A percentile compares a stretch with the other conserved stretches of the same genome.
phyloP scores from a whole-genome alignment of 2,113 vertebrate genomes.

The Callospermophilus lateralis region DNA sequence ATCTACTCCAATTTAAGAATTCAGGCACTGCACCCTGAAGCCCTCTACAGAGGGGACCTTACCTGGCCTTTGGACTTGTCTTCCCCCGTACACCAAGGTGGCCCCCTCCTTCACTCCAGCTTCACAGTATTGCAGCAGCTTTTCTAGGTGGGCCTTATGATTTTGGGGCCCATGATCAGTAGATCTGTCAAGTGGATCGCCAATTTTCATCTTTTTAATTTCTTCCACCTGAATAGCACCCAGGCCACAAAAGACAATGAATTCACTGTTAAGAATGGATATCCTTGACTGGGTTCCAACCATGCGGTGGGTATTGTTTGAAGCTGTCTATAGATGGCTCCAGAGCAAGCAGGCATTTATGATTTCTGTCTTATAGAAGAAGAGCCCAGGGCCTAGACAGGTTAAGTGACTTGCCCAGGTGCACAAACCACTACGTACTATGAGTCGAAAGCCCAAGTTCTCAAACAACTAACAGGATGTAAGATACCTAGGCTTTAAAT shows the following conservation, averaged over 20 bases:
- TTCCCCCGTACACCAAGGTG: constrained; percentile 90
- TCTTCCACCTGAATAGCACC: constrained; percentile 89
- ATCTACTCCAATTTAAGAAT: not conserved
- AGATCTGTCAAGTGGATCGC: constrained; percentile 91
- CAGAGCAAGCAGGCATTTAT: not conserved
- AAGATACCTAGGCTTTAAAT: not conserved
- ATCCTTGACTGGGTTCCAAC: not conserved
- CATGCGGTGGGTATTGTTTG: fast-evolving
- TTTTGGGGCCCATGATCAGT: constrained; percentile 93
- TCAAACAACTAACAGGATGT: not conserved
- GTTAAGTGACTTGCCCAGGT: not conserved
- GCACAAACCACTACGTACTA: not conserved
- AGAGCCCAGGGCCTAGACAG: not conserved
- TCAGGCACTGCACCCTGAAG: fast-evolving
- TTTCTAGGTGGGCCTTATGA: constrained; percentile 92
- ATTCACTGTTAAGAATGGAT: not conserved
- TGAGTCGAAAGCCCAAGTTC: not conserved
- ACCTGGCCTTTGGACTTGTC: constrained; percentile 90
- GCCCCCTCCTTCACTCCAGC: constrained; percentile 91
- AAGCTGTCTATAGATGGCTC: not conserved
- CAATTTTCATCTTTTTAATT: constrained; percentile 94
- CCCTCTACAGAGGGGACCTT: not conserved
- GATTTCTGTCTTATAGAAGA: not conserved
- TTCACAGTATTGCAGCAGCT: constrained; percentile 92
- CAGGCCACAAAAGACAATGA: constrained; percentile 40